A percentile compares a stretch with the other conserved stretches of the same genome.
phyloP scores from a whole-genome alignment of 2,113 vertebrate species.

The Psophia crepitans region DNA sequence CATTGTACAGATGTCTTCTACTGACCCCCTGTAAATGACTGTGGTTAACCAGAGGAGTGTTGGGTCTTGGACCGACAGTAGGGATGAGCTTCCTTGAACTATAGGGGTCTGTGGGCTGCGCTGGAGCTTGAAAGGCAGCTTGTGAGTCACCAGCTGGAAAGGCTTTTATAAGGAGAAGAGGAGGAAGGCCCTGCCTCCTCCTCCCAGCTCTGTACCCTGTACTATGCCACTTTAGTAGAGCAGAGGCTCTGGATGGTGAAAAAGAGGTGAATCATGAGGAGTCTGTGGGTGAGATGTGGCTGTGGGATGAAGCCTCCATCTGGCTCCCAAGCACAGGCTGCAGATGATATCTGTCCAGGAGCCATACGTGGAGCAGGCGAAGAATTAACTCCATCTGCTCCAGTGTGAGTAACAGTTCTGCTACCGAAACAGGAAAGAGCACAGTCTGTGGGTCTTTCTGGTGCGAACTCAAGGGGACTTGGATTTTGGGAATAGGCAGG shows the following conservation, averaged over 20 bases:
- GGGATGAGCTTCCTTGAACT: background rate
- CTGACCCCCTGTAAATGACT: background rate
- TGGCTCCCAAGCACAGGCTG: background rate
- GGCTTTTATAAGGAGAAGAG: background rate
- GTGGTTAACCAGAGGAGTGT: background rate
- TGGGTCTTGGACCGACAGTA: background rate
- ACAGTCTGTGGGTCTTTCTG: background rate
- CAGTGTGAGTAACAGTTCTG: background rate
- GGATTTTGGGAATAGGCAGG: background rate
- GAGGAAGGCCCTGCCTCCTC: background rate
- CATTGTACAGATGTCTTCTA: background rate
- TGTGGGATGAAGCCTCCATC: conserved; percentile 40
- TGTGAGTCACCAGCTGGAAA: conserved; percentile 17
- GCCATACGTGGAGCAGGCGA: background rate
- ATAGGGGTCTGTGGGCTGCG: background rate
- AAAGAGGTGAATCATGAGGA: conserved; percentile 33
- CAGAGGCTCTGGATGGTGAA: background rate
- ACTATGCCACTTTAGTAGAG: background rate
- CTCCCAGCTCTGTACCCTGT: background rate
- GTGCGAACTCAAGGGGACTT: background rate
- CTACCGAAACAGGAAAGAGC: background rate
- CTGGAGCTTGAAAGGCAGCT: background rate
- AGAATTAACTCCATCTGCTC: background rate
- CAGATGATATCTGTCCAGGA: background rate
- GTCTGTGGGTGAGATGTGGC: conserved; percentile 9